These are phyloP conservation scores for Bradypodion ventrale DNA, from an alignment of 2,797 vertebrate genomes.

Conservation along the genomic window DNA sequence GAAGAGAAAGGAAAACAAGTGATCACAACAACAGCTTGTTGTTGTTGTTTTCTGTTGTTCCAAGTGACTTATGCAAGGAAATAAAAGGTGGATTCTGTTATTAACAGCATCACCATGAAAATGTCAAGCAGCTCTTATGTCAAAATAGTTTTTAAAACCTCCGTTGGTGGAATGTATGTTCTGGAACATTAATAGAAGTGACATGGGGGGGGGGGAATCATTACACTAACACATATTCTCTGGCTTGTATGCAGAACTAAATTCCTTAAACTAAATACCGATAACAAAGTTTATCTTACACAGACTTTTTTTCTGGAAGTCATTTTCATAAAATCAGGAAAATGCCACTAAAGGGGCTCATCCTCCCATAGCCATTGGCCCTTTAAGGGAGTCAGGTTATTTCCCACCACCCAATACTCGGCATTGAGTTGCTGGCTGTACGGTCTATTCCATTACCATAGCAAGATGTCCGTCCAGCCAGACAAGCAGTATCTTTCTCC, in stretches of 20 bases:
- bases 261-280: neutral
- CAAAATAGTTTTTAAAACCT: neutral
- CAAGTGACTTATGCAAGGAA: neutral
- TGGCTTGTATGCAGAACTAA: neutral
- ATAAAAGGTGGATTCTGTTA: neutral
- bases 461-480: too few species aligned
- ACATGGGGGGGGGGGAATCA: neutral
- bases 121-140: constrained; percentile 13
- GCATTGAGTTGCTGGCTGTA: too few species aligned
- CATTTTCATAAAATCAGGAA: too few species aligned
- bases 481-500: too few species aligned
- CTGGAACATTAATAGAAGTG: constrained; percentile 6
- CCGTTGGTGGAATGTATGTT: neutral
- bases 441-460: too few species aligned
- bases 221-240: neutral
- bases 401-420: too few species aligned
- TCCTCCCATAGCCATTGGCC: too few species aligned
- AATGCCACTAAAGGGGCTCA: too few species aligned
- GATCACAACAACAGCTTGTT: neutral
- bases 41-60: too few species aligned
- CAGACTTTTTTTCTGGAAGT: too few species aligned
- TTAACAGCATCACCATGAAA: constrained; percentile 18
- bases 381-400: too few species aligned
- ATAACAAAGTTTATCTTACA: neutral
- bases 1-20: neutral